Evolutionary conservation across 2,797 vertebrate genomes (phyloP).

Genomic region (Potorous gilbertii): DNA sequence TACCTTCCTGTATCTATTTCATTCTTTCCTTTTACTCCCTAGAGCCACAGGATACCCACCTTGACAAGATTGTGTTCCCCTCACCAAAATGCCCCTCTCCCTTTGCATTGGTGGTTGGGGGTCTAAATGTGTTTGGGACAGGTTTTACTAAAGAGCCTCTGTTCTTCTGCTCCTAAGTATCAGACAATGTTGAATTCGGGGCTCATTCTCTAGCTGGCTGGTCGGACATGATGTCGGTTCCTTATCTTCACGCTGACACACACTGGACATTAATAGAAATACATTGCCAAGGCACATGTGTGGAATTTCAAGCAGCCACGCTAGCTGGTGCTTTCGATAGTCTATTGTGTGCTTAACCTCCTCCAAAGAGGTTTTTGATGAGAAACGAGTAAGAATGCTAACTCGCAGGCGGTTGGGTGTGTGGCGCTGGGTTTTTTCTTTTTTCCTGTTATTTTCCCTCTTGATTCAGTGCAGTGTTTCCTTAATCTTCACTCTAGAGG

Average conservation of each 20-base stretch:
- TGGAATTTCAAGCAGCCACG: slow-evolving; percentile 89
- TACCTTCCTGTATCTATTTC: background rate
- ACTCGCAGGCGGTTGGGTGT: slow-evolving; percentile 73
- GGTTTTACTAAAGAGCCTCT: slow-evolving; percentile 82
- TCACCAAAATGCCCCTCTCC: slow-evolving; percentile 77
- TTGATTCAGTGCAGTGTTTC: slow-evolving; percentile 56
- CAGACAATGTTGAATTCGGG: slow-evolving; percentile 86
- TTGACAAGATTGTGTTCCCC: background rate
- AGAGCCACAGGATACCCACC: background rate
- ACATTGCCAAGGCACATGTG: slow-evolving; percentile 85
- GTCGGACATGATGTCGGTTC: slow-evolving; percentile 87
- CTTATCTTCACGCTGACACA: slow-evolving; percentile 94
- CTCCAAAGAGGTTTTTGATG: slow-evolving; percentile 83
- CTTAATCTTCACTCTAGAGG: slow-evolving; percentile 53
- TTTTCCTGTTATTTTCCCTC: background rate
- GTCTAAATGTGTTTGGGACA: slow-evolving; percentile 69
- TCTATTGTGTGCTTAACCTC: slow-evolving; percentile 86
- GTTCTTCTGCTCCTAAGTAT: slow-evolving; percentile 85
- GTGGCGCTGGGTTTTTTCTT: slow-evolving; percentile 27
- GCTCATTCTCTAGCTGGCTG: slow-evolving; percentile 87
- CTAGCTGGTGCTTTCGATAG: slow-evolving; percentile 80
- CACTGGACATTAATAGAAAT: slow-evolving; percentile 93
- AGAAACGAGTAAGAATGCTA: slow-evolving; percentile 76
- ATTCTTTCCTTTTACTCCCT: slow-evolving; percentile 25
- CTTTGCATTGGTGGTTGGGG: background rate